Evolutionary conservation across 2,797 vertebrate species (phyloP).

Genomic region (Staurois parvus): DNA sequence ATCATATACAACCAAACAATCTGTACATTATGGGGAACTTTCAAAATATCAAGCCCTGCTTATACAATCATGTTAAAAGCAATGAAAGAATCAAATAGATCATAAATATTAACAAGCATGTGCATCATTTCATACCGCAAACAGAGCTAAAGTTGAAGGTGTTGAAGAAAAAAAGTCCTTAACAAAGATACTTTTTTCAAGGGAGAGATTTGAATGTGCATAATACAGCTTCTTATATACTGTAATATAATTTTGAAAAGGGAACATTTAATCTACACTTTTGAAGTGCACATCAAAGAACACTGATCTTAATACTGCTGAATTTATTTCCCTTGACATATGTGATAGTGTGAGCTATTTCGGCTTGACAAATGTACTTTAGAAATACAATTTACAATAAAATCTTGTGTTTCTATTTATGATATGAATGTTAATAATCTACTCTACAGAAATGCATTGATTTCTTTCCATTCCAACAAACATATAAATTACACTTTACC

Average conservation of each 20-base stretch:
- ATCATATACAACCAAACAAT: no score
- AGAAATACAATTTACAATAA: constrained; percentile 47
- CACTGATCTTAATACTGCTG: constrained; percentile 49
- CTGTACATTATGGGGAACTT: no score
- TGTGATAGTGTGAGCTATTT: constrained; percentile 51
- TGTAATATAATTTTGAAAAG: constrained; percentile 48
- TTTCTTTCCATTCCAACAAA: constrained; percentile 56
- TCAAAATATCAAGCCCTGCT: no score
- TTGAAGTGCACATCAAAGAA: constrained; percentile 47
- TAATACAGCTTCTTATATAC: constrained; percentile 37
- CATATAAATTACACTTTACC: constrained; percentile 58
- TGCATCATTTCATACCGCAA: background rate
- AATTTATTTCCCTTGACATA: constrained; percentile 60
- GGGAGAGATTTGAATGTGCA: constrained; percentile 21
- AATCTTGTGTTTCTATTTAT: constrained; percentile 55
- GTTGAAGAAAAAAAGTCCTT: background rate
- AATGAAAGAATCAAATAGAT: background rate
- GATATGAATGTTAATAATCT: constrained; percentile 54
- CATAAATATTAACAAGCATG: background rate
- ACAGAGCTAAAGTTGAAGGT: background rate
- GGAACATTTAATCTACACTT: constrained; percentile 39
- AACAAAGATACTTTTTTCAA: background rate
- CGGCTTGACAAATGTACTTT: constrained; percentile 56
- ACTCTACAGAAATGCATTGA: constrained; percentile 50
- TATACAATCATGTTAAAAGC: no score